Conservation (phyloP, 1,140 invertebrate genomes). For the Chrysopa pallens region DNA sequence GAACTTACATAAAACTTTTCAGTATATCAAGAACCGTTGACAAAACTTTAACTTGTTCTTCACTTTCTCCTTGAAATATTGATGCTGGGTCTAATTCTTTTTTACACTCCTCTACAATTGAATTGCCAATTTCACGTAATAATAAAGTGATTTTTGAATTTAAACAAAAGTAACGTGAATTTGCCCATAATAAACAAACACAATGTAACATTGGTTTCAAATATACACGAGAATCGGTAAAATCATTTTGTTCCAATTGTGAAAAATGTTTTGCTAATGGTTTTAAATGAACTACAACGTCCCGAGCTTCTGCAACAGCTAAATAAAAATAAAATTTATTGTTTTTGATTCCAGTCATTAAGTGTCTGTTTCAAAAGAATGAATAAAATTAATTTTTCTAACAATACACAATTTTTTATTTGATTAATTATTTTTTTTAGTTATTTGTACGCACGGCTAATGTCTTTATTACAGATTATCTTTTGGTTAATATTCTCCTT, state of each 20-base stretch:
- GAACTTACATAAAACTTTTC: slow-evolving; percentile 28
- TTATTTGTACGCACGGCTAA: too few species aligned
- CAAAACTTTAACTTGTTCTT: slow-evolving; percentile 36
- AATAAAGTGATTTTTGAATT: slow-evolving; percentile 52
- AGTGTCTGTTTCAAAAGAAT: too few species aligned
- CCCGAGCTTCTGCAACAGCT: slow-evolving; percentile 41
- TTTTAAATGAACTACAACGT: slow-evolving; percentile 44
- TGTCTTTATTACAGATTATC: too few species aligned
- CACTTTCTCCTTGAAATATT: slow-evolving; percentile 53
- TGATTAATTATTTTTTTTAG: too few species aligned
- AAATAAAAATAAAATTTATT: too few species aligned
- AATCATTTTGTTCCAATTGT: slow-evolving; percentile 47
- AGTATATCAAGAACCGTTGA: slow-evolving; percentile 26
- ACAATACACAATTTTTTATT: too few species aligned
- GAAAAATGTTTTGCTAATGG: slow-evolving; percentile 43
- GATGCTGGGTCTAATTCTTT: slow-evolving; percentile 32
- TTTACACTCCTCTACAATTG: slow-evolving; percentile 45
- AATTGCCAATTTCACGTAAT: slow-evolving; percentile 56
- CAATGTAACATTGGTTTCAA: slow-evolving; percentile 47
- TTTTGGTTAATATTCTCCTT: too few species aligned
- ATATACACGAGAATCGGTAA: slow-evolving; percentile 36
- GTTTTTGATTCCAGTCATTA: too few species aligned
- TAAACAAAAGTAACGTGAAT: slow-evolving; percentile 65
- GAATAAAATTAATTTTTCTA: too few species aligned
- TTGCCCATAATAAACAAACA: slow-evolving; percentile 65